phyloP scores from a whole-genome alignment of 1,140 invertebrate genomes.

The Hycleus phaleratus region DNA sequence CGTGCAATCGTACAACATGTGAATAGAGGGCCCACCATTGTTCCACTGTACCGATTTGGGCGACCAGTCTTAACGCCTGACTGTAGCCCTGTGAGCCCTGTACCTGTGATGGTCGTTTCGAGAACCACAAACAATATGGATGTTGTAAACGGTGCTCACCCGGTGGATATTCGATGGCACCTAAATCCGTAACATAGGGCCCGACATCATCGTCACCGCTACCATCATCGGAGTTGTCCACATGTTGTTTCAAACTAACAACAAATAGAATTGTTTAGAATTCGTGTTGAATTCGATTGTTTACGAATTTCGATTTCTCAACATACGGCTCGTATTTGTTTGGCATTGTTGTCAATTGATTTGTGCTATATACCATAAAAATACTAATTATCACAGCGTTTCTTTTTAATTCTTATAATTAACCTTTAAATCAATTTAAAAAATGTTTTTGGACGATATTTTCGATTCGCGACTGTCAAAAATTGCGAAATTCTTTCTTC shows the following conservation, averaged over 20 bases:
- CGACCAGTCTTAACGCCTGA: constrained; percentile 73
- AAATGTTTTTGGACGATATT: background rate
- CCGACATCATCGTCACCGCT: constrained; percentile 50
- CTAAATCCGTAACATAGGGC: constrained; percentile 34
- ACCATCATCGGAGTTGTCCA: constrained; percentile 42
- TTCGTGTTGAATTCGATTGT: background rate
- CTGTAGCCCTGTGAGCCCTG: constrained; percentile 35
- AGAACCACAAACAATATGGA: constrained; percentile 86
- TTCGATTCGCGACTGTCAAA: no score
- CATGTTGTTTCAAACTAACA: constrained; percentile 49
- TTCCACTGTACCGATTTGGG: constrained; percentile 83
- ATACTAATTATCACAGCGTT: constrained; percentile 28
- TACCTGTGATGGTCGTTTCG: constrained; percentile 50
- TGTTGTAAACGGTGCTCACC: constrained; percentile 83
- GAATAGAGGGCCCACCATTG: constrained; percentile 96
- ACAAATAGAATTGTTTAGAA: constrained; percentile 33
- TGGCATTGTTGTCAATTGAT: constrained; percentile 44
- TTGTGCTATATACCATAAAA: constrained; percentile 30
- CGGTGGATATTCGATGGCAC: constrained; percentile 58
- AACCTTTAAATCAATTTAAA: background rate
- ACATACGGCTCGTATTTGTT: constrained; percentile 46
- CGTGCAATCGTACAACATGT: constrained; percentile 80
- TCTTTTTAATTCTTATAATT: background rate
- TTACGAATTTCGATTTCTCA: background rate
- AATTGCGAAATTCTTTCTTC: no score